A percentile compares a stretch with the other conserved stretches of the same genome.
Evolutionary conservation across 1,140 invertebrate species (phyloP).

Genomic region (Bombus balteatus): DNA sequence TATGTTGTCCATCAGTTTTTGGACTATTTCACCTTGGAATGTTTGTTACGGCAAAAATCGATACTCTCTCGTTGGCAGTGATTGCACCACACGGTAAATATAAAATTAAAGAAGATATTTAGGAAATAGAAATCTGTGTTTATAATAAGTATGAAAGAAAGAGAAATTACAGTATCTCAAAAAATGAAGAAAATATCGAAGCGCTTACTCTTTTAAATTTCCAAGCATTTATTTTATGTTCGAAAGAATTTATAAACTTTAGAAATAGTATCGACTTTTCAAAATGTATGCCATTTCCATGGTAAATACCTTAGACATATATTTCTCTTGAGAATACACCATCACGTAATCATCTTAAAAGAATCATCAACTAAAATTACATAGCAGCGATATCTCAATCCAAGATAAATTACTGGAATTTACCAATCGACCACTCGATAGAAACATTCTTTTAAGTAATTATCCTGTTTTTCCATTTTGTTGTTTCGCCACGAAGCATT

Average conservation of each 20-base stretch:
- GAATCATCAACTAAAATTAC: not conserved
- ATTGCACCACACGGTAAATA: not conserved
- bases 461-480: not conserved
- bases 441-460: not conserved
- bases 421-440: not conserved
- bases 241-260: too few species aligned
- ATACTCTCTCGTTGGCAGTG: too few species aligned
- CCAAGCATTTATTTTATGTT: too few species aligned
- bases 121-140: not conserved
- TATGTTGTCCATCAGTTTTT: not conserved
- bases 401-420: not conserved
- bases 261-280: too few species aligned
- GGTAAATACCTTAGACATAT: too few species aligned
- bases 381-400: not conserved
- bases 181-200: too few species aligned
- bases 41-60: not conserved
- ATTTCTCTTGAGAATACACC: too few species aligned
- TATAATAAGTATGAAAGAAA: too few species aligned
- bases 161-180: too few species aligned
- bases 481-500: not conserved
- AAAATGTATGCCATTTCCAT: too few species aligned
- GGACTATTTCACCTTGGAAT: not conserved
- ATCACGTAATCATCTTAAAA: too few species aligned
- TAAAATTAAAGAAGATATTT: not conserved
- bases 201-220: too few species aligned